These are phyloP conservation scores for Cricetomys ansorgei DNA, from an alignment of 2,113 vertebrate species.

Conservation along the genomic window DNA sequence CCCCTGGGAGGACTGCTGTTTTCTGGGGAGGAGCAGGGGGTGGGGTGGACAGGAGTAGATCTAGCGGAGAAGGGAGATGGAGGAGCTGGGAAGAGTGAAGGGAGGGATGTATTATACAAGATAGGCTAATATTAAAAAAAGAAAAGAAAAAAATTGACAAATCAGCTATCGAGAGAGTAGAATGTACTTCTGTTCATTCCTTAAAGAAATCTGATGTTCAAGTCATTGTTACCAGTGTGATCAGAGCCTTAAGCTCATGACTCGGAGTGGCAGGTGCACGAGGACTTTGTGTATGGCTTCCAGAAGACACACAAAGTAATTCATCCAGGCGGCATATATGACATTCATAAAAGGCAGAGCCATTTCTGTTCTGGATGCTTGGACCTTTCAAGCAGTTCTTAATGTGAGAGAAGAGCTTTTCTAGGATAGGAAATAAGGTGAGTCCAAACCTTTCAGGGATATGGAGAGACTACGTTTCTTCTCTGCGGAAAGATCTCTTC, in stretches of 20 bases:
- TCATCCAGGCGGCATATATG: slow-evolving; percentile 82
- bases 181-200: not conserved
- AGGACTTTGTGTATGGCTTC: slow-evolving; percentile 64
- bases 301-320: slow-evolving; percentile 81
- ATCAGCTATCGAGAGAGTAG: slow-evolving; percentile 67
- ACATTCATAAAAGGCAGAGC: slow-evolving; percentile 85
- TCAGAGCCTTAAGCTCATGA: slow-evolving; percentile 66
- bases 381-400: slow-evolving; percentile 55
- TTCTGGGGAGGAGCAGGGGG: too few relatives aligned
- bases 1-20: too few relatives aligned
- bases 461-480: slow-evolving; percentile 13
- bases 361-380: not conserved
- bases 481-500: slow-evolving; percentile 62
- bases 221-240: slow-evolving; percentile 57
- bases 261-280: slow-evolving; percentile 83
- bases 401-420: slow-evolving; percentile 81
- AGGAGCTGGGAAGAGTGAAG: too few relatives aligned
- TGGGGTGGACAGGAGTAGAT: too few relatives aligned
- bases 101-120: too few relatives aligned
- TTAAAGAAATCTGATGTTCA: slow-evolving; percentile 20
- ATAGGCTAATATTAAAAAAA: too few relatives aligned
- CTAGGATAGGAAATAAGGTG: slow-evolving; percentile 79
- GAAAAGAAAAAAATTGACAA: too few relatives aligned
- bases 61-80: too few relatives aligned
- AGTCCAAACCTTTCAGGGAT: slow-evolving; percentile 76